These are phyloP conservation scores for Arge pagana DNA, from an alignment of 2,888 invertebrate genomes.

Conservation along the genomic window DNA sequence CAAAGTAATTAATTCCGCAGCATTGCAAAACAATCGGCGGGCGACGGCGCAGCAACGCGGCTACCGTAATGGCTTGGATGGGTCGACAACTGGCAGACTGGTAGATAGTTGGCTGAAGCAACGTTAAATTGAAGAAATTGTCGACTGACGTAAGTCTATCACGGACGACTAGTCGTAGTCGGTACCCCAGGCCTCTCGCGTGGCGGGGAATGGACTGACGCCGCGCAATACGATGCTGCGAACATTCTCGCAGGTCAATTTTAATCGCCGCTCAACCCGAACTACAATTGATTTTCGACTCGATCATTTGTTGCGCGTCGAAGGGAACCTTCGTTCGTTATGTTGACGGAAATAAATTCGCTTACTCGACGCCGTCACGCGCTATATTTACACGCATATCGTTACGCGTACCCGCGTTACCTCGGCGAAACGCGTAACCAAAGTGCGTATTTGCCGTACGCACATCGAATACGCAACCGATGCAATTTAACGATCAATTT, in stretches of 20 bases:
- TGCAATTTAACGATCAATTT: too few relatives aligned
- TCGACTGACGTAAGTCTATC: conserved; percentile 42
- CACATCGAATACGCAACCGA: too few relatives aligned
- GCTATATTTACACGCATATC: neutral
- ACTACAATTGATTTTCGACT: too few relatives aligned
- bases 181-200: too few relatives aligned
- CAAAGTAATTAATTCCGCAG: conserved; percentile 54
- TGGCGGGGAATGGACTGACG: too few relatives aligned
- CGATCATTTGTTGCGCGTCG: too few relatives aligned
- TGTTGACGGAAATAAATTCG: conserved; percentile 13
- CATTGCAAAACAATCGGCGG: conserved; percentile 54
- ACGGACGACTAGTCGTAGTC: neutral
- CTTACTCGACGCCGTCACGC: neutral
- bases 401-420: neutral
- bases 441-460: neutral
- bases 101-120: conserved; percentile 29
- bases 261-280: too few relatives aligned
- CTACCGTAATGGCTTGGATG: conserved; percentile 34
- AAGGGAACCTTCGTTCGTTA: neutral
- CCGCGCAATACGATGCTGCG: too few relatives aligned
- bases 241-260: too few relatives aligned
- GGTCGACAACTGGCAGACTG: conserved; percentile 17
- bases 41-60: conserved; percentile 28
- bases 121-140: conserved; percentile 41
- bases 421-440: too few relatives aligned